Evolutionary conservation across 2,113 vertebrate species (phyloP), one percentile per base, ranked within the genome.

Genomic region (Pipra filicauda): DNA sequence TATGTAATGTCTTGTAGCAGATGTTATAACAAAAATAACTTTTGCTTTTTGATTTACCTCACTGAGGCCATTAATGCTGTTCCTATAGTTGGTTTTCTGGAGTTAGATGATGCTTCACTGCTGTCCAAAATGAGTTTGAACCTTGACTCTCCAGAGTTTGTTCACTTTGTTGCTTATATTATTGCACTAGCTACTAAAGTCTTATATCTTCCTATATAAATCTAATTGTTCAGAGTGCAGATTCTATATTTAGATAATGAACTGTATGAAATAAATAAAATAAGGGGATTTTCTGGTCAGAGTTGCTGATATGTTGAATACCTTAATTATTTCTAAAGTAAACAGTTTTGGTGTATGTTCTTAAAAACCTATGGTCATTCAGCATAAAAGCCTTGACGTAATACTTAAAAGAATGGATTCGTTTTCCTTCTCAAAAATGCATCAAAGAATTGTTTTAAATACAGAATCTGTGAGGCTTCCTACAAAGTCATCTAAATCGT

Each of bases 231-330:
- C 97, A 96, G 95, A 95, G 91, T 96, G 91, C 97, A 84, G 73
- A 93, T 95, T 97, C 96, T 96, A 76, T 64, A 62, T 93, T 96
- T 96, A 97, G 96, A 96, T 96, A 94, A 96, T 97, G 95, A 96
- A 95, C 55, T 82, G 91, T 97, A 97, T 97, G 97, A 98, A 98
- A 98, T 98, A 98, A 98, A 98, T 98, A 98, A 98, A 98, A 95
- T 95, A 91, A 94, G 95, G 93, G 92, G 80, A 87, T 91, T 93
- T 92, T 89, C 95, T 96, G 87, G 86, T 95, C 74, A 78, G 76
- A 95, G 89, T 41, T 70, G 95, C 87, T 85, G 93, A 96, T 94
- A 93, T 95, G 97, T 91, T 96, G 95, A 91, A 78, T 35, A 89
- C 88, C 85, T 93, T 96, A 97, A 96, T 95, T 93, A 87, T 93